Conservation (phyloP, 1,140 invertebrate genomes). For the Bombus turneri region DNA sequence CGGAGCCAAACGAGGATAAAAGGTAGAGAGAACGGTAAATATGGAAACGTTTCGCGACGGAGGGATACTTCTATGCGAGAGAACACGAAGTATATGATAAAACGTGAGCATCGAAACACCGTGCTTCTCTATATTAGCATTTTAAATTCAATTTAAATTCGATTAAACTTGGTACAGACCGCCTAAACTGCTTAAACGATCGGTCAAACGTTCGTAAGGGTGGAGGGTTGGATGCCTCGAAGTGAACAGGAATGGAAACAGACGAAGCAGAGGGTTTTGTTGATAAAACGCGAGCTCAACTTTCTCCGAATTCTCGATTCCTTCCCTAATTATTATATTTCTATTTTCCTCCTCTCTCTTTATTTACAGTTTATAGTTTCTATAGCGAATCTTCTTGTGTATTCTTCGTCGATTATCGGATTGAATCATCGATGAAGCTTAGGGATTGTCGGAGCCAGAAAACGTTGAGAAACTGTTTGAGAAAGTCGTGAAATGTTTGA, state of each 20-base stretch:
- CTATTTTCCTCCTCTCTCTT: neutral
- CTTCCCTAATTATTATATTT: constrained; percentile 44
- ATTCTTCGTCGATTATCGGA: neutral
- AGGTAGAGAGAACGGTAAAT: neutral
- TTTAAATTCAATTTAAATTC: constrained; percentile 80
- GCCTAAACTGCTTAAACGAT: constrained; percentile 47
- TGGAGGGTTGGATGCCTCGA: neutral
- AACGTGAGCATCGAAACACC: constrained; percentile 34
- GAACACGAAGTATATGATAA: constrained; percentile 52
- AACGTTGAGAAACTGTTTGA: too few relatives aligned
- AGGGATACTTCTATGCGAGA: constrained; percentile 5
- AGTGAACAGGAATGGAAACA: neutral
- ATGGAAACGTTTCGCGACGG: constrained; percentile 19
- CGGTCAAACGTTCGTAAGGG: constrained; percentile 2
- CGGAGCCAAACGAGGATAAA: neutral
- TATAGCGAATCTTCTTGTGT: neutral
- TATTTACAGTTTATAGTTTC: neutral
- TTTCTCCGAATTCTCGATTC: constrained; percentile 37
- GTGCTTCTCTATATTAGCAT: constrained; percentile 69
- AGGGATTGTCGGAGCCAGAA: too few relatives aligned
- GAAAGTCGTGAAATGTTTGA: too few relatives aligned
- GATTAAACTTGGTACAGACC: constrained; percentile 72
- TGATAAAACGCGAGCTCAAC: neutral
- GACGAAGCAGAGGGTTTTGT: neutral
- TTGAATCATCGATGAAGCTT: neutral